These are phyloP conservation scores for Lepidonotus clava DNA, from an alignment of 2,888 invertebrate genomes.

Conservation along the genomic window DNA sequence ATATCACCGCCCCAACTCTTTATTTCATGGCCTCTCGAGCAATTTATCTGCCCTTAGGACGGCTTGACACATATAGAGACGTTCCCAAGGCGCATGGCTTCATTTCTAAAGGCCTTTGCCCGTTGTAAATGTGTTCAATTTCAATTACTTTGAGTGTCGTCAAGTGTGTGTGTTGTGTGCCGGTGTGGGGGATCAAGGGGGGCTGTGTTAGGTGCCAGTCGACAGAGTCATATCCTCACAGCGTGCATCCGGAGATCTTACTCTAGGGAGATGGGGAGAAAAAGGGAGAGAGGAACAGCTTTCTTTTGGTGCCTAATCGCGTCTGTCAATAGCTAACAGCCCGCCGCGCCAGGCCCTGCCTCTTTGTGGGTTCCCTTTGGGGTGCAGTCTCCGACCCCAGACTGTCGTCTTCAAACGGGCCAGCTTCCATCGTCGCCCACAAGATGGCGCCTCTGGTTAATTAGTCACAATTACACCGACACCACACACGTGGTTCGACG, in stretches of 20 bases:
- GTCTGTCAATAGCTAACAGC: conserved; percentile 11
- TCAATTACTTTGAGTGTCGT: conserved; percentile 13
- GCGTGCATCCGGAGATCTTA: not conserved
- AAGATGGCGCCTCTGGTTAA: conserved; percentile 31
- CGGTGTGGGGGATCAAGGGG: not conserved
- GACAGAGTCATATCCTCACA: not conserved
- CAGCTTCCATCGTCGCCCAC: conserved; percentile 6
- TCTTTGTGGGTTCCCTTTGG: not conserved
- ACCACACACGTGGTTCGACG: not conserved
- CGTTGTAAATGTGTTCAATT: conserved; percentile 34
- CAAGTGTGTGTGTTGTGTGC: not conserved
- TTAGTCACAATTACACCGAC: conserved; percentile 51
- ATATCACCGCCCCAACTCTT: not conserved
- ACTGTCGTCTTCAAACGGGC: not conserved
- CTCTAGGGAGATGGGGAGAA: not conserved
- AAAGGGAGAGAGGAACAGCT: not conserved
- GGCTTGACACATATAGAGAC: not conserved
- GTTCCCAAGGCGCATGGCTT: not conserved
- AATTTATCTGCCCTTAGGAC: not conserved
- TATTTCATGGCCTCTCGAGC: not conserved
- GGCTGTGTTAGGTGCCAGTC: not conserved
- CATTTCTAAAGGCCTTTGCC: not conserved
- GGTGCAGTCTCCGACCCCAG: not conserved
- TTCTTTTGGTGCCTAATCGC: not conserved
- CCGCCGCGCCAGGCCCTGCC: not conserved